These are phyloP conservation scores for Agapornis roseicollis DNA, from an alignment of 2,113 vertebrate species.

Conservation along the genomic window DNA sequence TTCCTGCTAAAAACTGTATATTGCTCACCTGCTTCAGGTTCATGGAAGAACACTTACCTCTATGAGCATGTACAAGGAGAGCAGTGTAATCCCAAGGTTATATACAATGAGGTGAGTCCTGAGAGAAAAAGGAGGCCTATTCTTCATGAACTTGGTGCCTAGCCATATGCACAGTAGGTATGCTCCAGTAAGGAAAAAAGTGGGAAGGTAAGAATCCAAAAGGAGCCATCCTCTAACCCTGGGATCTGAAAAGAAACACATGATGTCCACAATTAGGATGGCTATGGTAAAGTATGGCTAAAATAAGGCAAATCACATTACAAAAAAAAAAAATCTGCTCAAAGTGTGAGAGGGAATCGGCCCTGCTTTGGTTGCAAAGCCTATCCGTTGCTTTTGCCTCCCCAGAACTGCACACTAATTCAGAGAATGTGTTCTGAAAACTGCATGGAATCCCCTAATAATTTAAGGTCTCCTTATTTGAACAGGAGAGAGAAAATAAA, in stretches of 20 bases:
- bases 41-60: slow-evolving; percentile 74
- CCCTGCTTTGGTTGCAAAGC: neutral
- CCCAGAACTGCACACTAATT: neutral
- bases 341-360: neutral
- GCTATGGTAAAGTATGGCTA: neutral
- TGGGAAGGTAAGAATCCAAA: slow-evolving; percentile 88
- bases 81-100: slow-evolving; percentile 83
- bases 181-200: slow-evolving; percentile 75
- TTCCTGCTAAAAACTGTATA: neutral
- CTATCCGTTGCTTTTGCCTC: neutral
- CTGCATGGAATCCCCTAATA: neutral
- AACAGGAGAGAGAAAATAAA: neutral
- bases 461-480: neutral
- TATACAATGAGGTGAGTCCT: slow-evolving; percentile 81
- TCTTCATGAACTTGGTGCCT: slow-evolving; percentile 83
- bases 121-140: slow-evolving; percentile 81
- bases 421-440: neutral
- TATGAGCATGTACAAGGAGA: slow-evolving; percentile 85
- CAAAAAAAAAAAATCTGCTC: neutral
- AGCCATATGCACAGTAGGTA: slow-evolving; percentile 84
- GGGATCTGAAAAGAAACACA: slow-evolving; percentile 73
- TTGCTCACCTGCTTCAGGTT: neutral
- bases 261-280: neutral
- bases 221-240: slow-evolving; percentile 88
- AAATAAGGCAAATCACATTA: neutral